phyloP scores from a whole-genome alignment of 2,797 vertebrate genomes.

The Echeneis naucrates region DNA sequence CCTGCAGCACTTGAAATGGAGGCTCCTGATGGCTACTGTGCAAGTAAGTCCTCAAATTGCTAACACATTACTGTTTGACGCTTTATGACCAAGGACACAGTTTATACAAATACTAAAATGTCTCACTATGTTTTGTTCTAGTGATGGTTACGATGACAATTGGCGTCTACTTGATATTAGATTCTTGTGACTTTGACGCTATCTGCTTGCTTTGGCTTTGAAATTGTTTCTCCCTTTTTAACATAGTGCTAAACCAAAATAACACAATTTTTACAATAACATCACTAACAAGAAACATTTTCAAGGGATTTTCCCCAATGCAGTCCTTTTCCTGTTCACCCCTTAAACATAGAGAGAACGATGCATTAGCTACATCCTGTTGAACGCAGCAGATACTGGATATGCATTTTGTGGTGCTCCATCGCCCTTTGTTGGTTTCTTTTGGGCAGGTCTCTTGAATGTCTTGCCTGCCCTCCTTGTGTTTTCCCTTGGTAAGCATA shows the following conservation, averaged over 20 bases:
- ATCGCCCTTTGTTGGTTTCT: slow-evolving; percentile 80
- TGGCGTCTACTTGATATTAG: not conserved
- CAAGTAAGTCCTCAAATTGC: slow-evolving; percentile 79
- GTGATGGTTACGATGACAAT: not conserved
- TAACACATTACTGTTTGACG: slow-evolving; percentile 11
- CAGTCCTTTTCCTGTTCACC: slow-evolving; percentile 76
- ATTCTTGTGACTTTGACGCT: not conserved
- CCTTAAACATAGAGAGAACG: slow-evolving; percentile 66
- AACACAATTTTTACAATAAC: slow-evolving; percentile 43
- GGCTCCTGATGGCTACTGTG: slow-evolving; percentile 73
- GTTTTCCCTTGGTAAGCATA: slow-evolving; percentile 41
- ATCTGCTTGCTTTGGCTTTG: slow-evolving; percentile 7
- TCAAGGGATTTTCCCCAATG: slow-evolving; percentile 74
- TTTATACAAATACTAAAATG: not conserved
- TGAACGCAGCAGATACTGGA: slow-evolving; percentile 73
- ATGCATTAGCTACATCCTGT: slow-evolving; percentile 77
- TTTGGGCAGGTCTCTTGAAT: slow-evolving; percentile 69
- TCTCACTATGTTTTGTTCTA: not conserved
- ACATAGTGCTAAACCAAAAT: slow-evolving; percentile 4
- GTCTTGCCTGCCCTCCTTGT: slow-evolving; percentile 24
- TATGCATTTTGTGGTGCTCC: slow-evolving; percentile 74
- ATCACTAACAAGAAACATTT: slow-evolving; percentile 55
- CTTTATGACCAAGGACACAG: not conserved
- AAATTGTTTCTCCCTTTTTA: slow-evolving; percentile 5
- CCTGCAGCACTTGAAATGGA: slow-evolving; percentile 88